Evolutionary conservation across 2,888 invertebrate species (phyloP).

Genomic region (Anoplius nigerrimus): DNA sequence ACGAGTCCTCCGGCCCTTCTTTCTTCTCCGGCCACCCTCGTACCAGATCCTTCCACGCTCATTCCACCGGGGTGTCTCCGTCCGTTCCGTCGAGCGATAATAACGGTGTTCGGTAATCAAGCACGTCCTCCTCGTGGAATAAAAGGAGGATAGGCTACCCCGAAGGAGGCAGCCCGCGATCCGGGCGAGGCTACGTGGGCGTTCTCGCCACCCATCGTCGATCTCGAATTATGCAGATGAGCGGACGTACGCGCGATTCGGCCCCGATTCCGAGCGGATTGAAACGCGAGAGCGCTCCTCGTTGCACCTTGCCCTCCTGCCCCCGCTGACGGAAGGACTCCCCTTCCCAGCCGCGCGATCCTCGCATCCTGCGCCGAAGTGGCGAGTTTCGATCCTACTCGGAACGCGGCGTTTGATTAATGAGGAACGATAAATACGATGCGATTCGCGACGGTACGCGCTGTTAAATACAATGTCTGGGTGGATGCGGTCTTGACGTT

Average conservation of each 20-base stretch:
- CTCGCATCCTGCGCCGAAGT: no score
- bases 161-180: constrained; percentile 32
- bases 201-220: constrained; percentile 50
- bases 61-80: neutral
- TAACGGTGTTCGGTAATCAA: constrained; percentile 65
- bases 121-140: constrained; percentile 51
- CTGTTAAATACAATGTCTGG: no score
- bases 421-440: no score
- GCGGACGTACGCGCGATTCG: constrained; percentile 37
- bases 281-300: constrained; percentile 31
- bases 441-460: no score
- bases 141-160: constrained; percentile 32
- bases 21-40: constrained; percentile 11
- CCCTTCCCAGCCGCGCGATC: no score
- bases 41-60: neutral
- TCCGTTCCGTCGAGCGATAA: constrained; percentile 46
- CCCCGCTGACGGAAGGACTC: no score
- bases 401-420: no score
- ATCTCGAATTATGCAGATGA: constrained; percentile 53
- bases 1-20: constrained; percentile 50
- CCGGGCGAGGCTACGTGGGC: constrained; percentile 57
- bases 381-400: no score
- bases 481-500: no score
- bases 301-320: constrained; percentile 10
- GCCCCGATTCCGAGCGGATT: constrained; percentile 28